These are phyloP conservation scores for Ferdinandea cuprea DNA, from an alignment of 2,888 invertebrate genomes.

Conservation along the genomic window DNA sequence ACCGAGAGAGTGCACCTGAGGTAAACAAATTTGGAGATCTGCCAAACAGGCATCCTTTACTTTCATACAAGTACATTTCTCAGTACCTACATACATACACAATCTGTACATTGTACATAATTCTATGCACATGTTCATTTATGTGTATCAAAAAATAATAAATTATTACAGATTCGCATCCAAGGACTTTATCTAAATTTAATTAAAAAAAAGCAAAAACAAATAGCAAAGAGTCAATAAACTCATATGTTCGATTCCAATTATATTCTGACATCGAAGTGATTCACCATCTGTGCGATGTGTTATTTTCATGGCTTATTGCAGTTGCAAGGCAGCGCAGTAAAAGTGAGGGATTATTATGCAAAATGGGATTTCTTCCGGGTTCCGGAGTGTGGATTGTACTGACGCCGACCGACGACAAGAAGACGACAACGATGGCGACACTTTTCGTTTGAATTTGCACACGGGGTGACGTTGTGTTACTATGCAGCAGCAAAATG, in stretches of 20 bases:
- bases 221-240: slow-evolving; percentile 62
- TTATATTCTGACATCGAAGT: slow-evolving; percentile 68
- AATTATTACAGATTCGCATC: slow-evolving; percentile 60
- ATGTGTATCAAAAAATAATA: slow-evolving; percentile 51
- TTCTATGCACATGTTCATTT: not conserved
- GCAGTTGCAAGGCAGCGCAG: slow-evolving; percentile 54
- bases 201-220: slow-evolving; percentile 20
- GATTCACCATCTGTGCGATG: slow-evolving; percentile 61
- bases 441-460: slow-evolving; percentile 50
- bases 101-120: too few species aligned
- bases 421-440: slow-evolving; percentile 28
- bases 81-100: not conserved
- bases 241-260: slow-evolving; percentile 72
- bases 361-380: slow-evolving; percentile 66
- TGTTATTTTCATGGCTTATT: slow-evolving; percentile 43
- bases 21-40: slow-evolving; percentile 53
- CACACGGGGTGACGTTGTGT: slow-evolving; percentile 51
- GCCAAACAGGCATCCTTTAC: slow-evolving; percentile 67
- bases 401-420: not conserved
- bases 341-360: slow-evolving; percentile 66
- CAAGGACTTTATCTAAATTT: slow-evolving; percentile 71
- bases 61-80: slow-evolving; percentile 26
- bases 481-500: slow-evolving; percentile 35
- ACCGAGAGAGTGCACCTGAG: slow-evolving; percentile 59
- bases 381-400: slow-evolving; percentile 48